Evolutionary conservation across 1,140 invertebrate species (phyloP), one percentile per base, ranked within the genome.

Genomic region (Brachystomella parvula): DNA sequence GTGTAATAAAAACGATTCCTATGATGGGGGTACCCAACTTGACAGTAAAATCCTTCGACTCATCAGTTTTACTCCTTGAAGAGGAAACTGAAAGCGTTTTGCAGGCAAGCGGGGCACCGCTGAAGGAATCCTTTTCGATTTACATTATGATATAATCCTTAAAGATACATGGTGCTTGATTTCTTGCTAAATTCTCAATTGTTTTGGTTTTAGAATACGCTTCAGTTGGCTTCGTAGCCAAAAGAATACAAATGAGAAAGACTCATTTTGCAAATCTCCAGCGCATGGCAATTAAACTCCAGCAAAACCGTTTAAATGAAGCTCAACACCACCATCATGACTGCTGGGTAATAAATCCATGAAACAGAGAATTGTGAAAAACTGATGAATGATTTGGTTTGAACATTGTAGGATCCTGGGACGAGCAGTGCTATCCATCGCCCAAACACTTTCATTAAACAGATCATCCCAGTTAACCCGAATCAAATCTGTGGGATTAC

Each of bases 241-340:
- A 94, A 82, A 83, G 92, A 77, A 94, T 95, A 78, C 89, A 93
- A 78, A 94, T 94, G 91, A 82, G 91, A 73, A 94, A 93, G 81
- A 92, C 91, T 79, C 84, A 90, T 71, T 90, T 90, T 77, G 82
- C 88, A 75, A 86, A 87, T 62, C 85, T 90, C 70, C 89, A 92
- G 77, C 93, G 93, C 79, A 87, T 94, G 78, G 88, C 88, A 66
- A 88, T 90, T 72, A 88, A 92, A 78, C 90, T 91, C 80, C 90
- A 92, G 35, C 61, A 56, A 19, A 63, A 61, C 3, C 31, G 69
- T 21, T 65, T 64, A 24, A 65, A 67, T 17, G 61, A 67, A 24
- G 28, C 44, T 28, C 49, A 53, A 17, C 49, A 53, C 24, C 49
- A 12, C 15, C 49, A 53, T 53, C 49, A 53, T 24, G 12, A 53